These are phyloP conservation scores for Pardosa pseudoannulata DNA, from an alignment of 2,888 invertebrate genomes.

Conservation along the genomic window DNA sequence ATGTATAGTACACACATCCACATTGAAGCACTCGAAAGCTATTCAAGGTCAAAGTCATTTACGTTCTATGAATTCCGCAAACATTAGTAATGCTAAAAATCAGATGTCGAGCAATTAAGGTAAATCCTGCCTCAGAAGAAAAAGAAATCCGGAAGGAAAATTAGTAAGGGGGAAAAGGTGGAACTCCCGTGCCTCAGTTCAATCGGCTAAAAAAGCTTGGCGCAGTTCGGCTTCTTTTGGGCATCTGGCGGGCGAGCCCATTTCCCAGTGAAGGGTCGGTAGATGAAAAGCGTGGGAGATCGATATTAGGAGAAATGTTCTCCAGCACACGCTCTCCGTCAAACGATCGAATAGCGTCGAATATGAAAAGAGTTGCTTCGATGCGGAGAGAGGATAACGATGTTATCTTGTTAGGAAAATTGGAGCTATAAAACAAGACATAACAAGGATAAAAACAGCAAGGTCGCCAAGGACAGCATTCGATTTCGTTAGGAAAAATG, in stretches of 20 bases:
- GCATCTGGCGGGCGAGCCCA: conserved; percentile 58
- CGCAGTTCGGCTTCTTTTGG: conserved; percentile 34
- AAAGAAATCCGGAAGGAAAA: neutral
- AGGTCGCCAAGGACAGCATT: neutral
- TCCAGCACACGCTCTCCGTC: neutral
- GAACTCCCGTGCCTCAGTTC: conserved; percentile 24
- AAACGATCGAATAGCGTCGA: neutral
- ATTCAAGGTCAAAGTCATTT: no score
- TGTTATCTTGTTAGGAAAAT: conserved; percentile 15
- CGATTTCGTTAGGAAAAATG: neutral
- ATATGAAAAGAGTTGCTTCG: neutral
- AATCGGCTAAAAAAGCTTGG: conserved; percentile 46
- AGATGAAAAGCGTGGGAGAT: conserved; percentile 19
- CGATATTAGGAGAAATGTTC: conserved; percentile 30
- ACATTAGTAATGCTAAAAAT: neutral
- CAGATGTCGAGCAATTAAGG: neutral
- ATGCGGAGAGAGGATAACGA: neutral
- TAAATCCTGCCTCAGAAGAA: neutral
- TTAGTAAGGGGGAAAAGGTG: neutral
- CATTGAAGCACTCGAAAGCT: no score
- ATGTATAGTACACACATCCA: no score
- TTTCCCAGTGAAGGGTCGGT: conserved; percentile 9
- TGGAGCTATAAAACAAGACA: conserved; percentile 11
- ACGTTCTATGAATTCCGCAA: no score
- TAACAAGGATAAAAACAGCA: neutral